Evolutionary conservation across 2,113 vertebrate genomes (phyloP).

Genomic region (Apodemus speciosus): DNA sequence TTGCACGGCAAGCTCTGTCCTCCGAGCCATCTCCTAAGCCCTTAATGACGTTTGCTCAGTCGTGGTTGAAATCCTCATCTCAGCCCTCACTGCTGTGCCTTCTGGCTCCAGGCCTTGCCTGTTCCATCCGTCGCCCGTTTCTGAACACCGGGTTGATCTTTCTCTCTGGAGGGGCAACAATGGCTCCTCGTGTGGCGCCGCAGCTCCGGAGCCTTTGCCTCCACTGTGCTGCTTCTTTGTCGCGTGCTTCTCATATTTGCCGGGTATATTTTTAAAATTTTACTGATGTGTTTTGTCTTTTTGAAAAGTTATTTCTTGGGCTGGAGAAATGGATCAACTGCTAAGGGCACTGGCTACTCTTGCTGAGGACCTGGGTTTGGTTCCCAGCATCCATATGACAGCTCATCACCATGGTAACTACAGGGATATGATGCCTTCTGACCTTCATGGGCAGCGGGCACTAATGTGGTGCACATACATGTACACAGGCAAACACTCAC

Average conservation of each 20-base stretch:
- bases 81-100: too few relatives aligned
- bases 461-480: background rate
- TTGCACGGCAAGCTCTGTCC: background rate
- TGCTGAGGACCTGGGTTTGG: background rate
- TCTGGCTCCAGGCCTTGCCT: background rate
- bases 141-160: background rate
- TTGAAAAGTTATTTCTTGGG: background rate
- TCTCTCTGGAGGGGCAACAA: rapidly evolving
- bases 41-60: background rate
- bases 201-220: background rate
- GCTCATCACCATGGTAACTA: background rate
- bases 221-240: background rate
- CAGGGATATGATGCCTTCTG: background rate
- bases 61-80: background rate
- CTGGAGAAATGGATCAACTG: background rate
- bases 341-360: background rate
- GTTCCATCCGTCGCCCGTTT: rapidly evolving
- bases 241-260: background rate
- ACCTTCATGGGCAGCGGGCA: background rate
- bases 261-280: background rate
- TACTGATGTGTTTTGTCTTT: background rate
- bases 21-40: background rate
- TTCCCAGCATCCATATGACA: background rate
- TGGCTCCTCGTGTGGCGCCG: background rate
- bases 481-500: background rate